A percentile compares a stretch with the other conserved stretches of the same genome.
phyloP scores from a whole-genome alignment of 2,888 invertebrate genomes.

The Caradrina clavipalpis region DNA sequence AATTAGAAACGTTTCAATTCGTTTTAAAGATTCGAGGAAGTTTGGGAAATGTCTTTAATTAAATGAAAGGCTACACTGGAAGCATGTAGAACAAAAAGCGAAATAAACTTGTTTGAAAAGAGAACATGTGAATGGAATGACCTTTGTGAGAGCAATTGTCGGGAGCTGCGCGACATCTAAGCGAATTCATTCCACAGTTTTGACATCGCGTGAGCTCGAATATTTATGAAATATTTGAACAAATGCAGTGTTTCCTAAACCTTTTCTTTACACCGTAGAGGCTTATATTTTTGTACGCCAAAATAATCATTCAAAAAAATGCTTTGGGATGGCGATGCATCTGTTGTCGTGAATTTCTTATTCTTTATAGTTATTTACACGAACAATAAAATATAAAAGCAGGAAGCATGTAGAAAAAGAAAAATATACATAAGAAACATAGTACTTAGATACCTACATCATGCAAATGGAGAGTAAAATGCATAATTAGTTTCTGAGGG shows the following conservation, averaged over 20 bases:
- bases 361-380: constrained; percentile 4
- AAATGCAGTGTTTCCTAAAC: not conserved
- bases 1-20: not conserved
- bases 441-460: not conserved
- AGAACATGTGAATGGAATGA: constrained; percentile 25
- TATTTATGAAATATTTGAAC: constrained; percentile 1
- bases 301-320: not conserved
- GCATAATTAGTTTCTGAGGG: constrained; percentile 12
- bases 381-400: not conserved
- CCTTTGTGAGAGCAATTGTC: not conserved
- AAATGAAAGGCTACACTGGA: not conserved
- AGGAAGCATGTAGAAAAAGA: not conserved
- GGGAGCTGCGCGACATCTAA: not conserved
- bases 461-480: constrained; percentile 21
- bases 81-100: constrained; percentile 1
- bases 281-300: too few species aligned
- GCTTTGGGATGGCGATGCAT: not conserved
- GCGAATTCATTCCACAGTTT: constrained; percentile 18
- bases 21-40: not conserved
- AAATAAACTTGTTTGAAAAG: constrained; percentile 8
- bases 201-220: constrained; percentile 19
- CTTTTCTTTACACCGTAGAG: not conserved
- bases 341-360: not conserved
- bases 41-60: not conserved
- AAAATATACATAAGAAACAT: not conserved